Evolutionary conservation across 2,797 vertebrate genomes (phyloP).

Genomic region (Paguma larvata): DNA sequence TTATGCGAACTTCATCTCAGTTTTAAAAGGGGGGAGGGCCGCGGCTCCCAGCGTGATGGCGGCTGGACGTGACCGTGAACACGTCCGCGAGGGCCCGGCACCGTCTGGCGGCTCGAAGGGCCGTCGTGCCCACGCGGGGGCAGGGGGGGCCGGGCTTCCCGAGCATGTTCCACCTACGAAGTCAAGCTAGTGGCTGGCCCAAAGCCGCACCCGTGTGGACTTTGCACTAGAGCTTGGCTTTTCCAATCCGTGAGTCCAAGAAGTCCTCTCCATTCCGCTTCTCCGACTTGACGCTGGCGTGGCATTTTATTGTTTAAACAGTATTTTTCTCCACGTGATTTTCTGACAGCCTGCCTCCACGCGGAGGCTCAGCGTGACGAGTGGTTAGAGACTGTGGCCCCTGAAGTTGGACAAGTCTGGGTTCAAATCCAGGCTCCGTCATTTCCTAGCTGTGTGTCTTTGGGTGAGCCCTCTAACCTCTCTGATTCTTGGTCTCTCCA

Average conservation of each 20-base stretch:
- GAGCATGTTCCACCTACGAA: neutral
- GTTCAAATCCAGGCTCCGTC: neutral
- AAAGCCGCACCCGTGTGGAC: neutral
- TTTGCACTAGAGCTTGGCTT: neutral
- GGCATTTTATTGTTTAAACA: neutral
- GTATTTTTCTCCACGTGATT: neutral
- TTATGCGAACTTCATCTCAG: neutral
- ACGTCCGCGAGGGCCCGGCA: neutral
- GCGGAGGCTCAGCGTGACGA: neutral
- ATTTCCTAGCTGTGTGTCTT: neutral
- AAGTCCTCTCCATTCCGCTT: neutral
- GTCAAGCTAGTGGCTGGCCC: neutral
- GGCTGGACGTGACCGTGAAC: neutral
- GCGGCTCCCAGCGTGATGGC: neutral
- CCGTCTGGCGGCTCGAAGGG: neutral
- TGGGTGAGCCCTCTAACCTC: neutral
- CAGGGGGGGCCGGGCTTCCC: fast-evolving
- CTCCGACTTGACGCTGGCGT: neutral
- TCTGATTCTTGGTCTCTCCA: neutral
- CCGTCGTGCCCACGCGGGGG: fast-evolving
- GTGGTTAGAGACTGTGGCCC: neutral
- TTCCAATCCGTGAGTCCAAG: neutral
- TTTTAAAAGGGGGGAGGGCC: neutral
- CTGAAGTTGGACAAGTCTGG: neutral
- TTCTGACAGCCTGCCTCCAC: neutral